Base-by-base conservation (phyloP, 2,888 invertebrate species). In the Pterostichus niger region DNA sequence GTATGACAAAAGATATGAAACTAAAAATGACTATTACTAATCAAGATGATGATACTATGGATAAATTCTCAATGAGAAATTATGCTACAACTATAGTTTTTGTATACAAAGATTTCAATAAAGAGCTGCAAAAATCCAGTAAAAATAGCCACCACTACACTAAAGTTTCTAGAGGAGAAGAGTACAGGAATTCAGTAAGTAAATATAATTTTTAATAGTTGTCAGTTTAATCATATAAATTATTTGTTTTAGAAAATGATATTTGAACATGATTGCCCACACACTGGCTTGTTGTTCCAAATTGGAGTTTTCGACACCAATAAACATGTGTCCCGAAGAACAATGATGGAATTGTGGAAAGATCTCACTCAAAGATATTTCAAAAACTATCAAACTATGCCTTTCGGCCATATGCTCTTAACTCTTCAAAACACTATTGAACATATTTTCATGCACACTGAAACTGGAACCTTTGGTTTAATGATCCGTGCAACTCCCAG, bases 241-340 rank as follows among this genome's bases (percentile, higher is more conserved):
- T 75, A 40, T 76, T 76, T 64, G 76, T 86, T 85, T 46, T 84
- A 86, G 85, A 84, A 84, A 54, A 84, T 84, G 9, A 13, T 86
- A 6, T 71, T 81, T 24, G 84, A 86, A 13, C 75, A 83, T 15
- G 87, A 90, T 24, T 78, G 86, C 3, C 85, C 86, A 44, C 87
- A 88, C 54, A 84, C 85, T 2, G 89, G 88, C 13, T 85, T 88
- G 6, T 84, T 85, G n/a, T 86, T 85, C 33, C 84, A 85, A 31
- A 71, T 84, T 64, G 75, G 83, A 3, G 79, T 88, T 15, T 88
- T 87, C 76, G 86, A 88, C 78, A 88, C 88, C 81, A 89, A 90
- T 61, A 86, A 83, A 11, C 24, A 82, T 5, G 6, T 84, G 11
- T 83, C 84, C 2, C 86, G 86, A 0, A 35, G 10, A 59, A 78